Conservation (phyloP, 1,140 invertebrate species). For the Trissolcus basalis region DNA sequence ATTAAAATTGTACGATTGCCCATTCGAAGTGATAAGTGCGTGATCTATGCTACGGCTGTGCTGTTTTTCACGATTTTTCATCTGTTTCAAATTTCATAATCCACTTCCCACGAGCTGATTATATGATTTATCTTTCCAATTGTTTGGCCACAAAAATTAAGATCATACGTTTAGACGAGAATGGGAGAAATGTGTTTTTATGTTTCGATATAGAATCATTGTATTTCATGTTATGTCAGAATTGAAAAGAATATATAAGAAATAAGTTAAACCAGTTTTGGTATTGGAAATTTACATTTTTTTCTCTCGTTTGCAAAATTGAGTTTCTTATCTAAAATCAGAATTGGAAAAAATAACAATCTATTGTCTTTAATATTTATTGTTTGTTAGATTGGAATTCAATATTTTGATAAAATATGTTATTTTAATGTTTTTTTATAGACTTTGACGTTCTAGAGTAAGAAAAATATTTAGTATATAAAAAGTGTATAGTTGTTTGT, state of each 20-base stretch:
- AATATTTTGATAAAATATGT: too few relatives aligned
- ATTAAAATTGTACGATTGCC: neutral
- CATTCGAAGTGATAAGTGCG: conserved; percentile 21
- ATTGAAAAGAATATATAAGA: neutral
- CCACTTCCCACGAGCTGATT: conserved; percentile 13
- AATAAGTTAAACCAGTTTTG: too few relatives aligned
- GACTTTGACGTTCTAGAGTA: too few relatives aligned
- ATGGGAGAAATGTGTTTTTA: conserved; percentile 14
- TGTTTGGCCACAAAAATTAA: conserved; percentile 15
- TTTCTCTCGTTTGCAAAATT: too few relatives aligned
- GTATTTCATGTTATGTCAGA: conserved; percentile 2
- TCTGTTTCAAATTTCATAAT: conserved; percentile 6
- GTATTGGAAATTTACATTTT: too few relatives aligned
- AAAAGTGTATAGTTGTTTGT: too few relatives aligned
- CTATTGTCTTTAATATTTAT: too few relatives aligned
- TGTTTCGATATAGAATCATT: conserved; percentile 3
- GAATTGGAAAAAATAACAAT: too few relatives aligned
- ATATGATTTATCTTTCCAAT: conserved; percentile 21
- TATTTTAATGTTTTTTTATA: too few relatives aligned
- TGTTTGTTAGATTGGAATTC: too few relatives aligned
- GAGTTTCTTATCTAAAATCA: too few relatives aligned
- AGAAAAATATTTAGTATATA: too few relatives aligned
- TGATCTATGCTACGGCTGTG: conserved; percentile 26
- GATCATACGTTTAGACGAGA: neutral
- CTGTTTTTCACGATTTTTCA: conserved; percentile 6